phyloP scores from a whole-genome alignment of 1,140 invertebrate genomes.

The Dreissena rostriformis region DNA sequence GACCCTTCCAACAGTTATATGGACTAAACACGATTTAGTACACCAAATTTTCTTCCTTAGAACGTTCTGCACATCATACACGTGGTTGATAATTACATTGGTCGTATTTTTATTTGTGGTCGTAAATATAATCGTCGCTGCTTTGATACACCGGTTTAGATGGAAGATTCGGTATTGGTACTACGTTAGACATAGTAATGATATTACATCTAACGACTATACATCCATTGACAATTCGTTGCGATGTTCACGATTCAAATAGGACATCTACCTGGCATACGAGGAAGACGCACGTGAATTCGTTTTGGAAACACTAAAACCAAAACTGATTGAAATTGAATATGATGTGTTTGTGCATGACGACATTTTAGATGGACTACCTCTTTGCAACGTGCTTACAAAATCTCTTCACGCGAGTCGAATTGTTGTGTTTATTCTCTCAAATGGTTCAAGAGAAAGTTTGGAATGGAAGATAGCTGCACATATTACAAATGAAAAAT shows the following conservation, averaged over 20 bases:
- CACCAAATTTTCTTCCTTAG: not conserved
- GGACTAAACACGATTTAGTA: not conserved
- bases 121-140: slow-evolving; percentile 8
- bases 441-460: not conserved
- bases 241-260: not conserved
- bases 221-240: not conserved
- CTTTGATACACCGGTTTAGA: slow-evolving; percentile 5
- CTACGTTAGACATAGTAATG: slow-evolving; percentile 10
- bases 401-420: slow-evolving; percentile 33
- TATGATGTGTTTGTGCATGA: slow-evolving; percentile 13
- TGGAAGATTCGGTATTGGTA: slow-evolving; percentile 42
- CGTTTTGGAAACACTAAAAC: slow-evolving; percentile 25
- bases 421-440: slow-evolving; percentile 22
- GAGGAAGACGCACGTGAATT: not conserved
- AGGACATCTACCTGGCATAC: slow-evolving; percentile 2
- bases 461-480: slow-evolving; percentile 37
- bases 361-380: not conserved
- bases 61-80: slow-evolving; percentile 1
- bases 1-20: no score
- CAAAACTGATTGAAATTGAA: not conserved
- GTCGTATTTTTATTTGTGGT: not conserved
- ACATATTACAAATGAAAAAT: slow-evolving; percentile 28
- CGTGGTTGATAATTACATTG: not conserved
- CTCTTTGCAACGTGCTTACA: slow-evolving; percentile 15
- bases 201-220: not conserved